Percentiles rank a stretch among this genome's conserved stretches.
These are phyloP conservation scores for Sebastes jordani DNA, from an alignment of 2,797 vertebrate genomes.

Conservation along the genomic window DNA sequence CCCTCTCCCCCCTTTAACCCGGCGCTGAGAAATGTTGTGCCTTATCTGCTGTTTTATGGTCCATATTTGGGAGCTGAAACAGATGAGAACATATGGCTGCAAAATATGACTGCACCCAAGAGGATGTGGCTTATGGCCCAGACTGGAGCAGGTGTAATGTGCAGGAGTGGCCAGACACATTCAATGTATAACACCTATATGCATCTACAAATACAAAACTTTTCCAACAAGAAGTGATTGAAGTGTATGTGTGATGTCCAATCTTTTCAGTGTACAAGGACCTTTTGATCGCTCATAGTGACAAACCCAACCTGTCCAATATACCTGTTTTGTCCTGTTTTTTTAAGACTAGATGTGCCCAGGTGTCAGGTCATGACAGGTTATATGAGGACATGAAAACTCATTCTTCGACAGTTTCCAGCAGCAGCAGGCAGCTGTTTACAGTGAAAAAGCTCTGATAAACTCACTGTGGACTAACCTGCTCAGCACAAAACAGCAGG, in stretches of 20 bases:
- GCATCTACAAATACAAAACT: neutral
- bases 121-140: conserved; percentile 12
- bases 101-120: conserved; percentile 38
- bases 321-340: too few relatives aligned
- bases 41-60: conserved; percentile 42
- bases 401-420: neutral
- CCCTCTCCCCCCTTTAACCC: conserved; percentile 18
- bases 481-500: neutral
- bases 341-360: too few relatives aligned
- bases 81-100: conserved; percentile 47
- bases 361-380: too few relatives aligned
- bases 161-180: neutral
- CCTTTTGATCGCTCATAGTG: neutral
- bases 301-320: neutral
- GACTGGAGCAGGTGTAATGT: neutral
- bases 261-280: neutral
- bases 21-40: neutral
- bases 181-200: neutral
- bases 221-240: neutral
- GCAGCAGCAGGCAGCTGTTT: neutral
- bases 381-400: too few relatives aligned
- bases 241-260: neutral
- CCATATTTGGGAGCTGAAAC: conserved; percentile 14
- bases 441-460: neutral
- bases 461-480: neutral